Percentiles rank a stretch among this genome's conserved stretches.
Conservation (phyloP, 2,113 vertebrate genomes). For the Pituophis catenifer region DNA sequence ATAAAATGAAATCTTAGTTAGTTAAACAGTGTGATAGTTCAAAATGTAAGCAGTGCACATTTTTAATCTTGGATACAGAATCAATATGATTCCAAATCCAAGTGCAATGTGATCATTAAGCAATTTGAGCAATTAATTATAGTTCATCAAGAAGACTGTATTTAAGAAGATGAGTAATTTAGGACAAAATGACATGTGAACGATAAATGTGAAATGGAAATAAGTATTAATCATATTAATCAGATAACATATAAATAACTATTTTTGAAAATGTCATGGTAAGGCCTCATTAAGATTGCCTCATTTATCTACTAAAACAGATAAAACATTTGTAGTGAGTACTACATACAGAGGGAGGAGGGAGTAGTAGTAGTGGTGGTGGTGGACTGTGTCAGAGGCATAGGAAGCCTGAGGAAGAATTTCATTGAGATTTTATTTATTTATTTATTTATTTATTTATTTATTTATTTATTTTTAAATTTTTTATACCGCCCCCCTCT, state of each 20-base stretch:
- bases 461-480: too few species aligned
- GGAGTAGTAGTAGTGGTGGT: too few species aligned
- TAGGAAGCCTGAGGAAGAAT: neutral
- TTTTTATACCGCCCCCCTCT: too few species aligned
- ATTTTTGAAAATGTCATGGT: slow-evolving; percentile 28
- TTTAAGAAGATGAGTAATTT: slow-evolving; percentile 46
- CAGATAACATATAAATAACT: slow-evolving; percentile 11
- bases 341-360: neutral
- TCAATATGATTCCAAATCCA: neutral
- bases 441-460: too few species aligned
- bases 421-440: neutral
- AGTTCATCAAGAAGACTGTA: slow-evolving; percentile 19
- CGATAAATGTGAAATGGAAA: slow-evolving; percentile 14
- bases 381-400: neutral
- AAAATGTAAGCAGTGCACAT: neutral
- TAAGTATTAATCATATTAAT: slow-evolving; percentile 27
- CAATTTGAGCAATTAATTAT: slow-evolving; percentile 8
- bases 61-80: slow-evolving; percentile 14
- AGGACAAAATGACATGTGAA: slow-evolving; percentile 47
- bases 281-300: slow-evolving; percentile 12
- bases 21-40: neutral
- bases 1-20: neutral
- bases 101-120: neutral
- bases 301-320: neutral
- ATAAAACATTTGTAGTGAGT: neutral